Evolutionary conservation across 2,888 invertebrate species (phyloP).

Genomic region (Macaria notata): DNA sequence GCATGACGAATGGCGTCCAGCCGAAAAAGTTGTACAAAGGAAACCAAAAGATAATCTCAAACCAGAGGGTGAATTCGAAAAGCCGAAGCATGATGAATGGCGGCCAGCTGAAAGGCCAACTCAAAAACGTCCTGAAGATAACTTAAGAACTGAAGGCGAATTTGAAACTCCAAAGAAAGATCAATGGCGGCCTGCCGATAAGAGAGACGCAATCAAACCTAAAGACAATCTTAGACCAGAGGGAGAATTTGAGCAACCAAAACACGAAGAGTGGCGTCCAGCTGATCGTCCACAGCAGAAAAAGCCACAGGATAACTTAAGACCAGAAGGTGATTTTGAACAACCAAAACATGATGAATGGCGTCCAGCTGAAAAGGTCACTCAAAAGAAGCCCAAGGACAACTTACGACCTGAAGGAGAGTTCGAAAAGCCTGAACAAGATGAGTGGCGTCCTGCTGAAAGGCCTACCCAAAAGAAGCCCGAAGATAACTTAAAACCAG

Average conservation of each 20-base stretch:
- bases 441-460: conserved; percentile 44
- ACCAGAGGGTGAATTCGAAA: conserved; percentile 52
- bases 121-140: conserved; percentile 56
- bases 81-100: conserved; percentile 61
- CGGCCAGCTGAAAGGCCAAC: conserved; percentile 51
- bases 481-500: conserved; percentile 80
- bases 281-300: conserved; percentile 76
- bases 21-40: conserved; percentile 63
- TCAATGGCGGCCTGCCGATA: conserved; percentile 67
- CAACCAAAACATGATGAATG: conserved; percentile 70
- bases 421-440: conserved; percentile 56
- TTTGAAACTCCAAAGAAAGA: conserved; percentile 79
- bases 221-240: conserved; percentile 78
- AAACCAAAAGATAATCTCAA: conserved; percentile 72
- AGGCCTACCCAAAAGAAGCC: conserved; percentile 57
- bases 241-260: conserved; percentile 71
- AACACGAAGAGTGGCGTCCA: conserved; percentile 53
- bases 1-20: conserved; percentile 66
- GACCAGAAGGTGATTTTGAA: conserved; percentile 59
- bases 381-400: conserved; percentile 68
- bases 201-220: conserved; percentile 54
- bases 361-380: conserved; percentile 67
- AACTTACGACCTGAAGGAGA: conserved; percentile 82
- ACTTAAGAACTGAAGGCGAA: conserved; percentile 82
- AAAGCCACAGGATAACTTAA: conserved; percentile 53